phyloP scores from a whole-genome alignment of 1,140 invertebrate species.

The Whitmania pigra region DNA sequence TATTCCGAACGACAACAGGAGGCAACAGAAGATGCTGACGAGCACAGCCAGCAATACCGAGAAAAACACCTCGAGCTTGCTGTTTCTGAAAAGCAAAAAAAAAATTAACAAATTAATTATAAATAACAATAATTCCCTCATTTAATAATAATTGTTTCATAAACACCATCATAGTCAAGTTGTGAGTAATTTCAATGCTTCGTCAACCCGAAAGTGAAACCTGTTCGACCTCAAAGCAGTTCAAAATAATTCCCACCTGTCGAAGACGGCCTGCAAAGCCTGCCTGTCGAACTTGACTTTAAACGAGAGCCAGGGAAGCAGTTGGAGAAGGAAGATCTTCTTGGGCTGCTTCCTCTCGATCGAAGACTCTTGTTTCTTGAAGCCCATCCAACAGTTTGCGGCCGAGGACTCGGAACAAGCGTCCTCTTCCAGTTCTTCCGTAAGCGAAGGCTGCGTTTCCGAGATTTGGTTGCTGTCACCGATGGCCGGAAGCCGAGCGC shows the following conservation, averaged over 20 bases:
- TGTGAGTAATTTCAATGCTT: too few relatives aligned
- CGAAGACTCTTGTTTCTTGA: too few relatives aligned
- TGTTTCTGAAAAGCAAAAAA: conserved; percentile 52
- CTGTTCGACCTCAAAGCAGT: too few relatives aligned
- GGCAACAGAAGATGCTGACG: conserved; percentile 70
- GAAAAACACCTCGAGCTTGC: conserved; percentile 68
- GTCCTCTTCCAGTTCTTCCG: background rate
- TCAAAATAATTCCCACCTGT: background rate
- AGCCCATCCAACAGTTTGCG: too few relatives aligned
- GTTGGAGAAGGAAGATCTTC: conserved; percentile 4
- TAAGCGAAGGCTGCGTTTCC: too few relatives aligned
- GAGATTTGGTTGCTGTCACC: too few relatives aligned
- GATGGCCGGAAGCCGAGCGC: too few relatives aligned
- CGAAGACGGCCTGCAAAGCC: background rate
- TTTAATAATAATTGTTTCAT: too few relatives aligned
- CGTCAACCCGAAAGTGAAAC: background rate
- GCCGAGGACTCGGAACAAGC: background rate
- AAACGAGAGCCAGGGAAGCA: conserved; percentile 7
- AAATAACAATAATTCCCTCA: too few relatives aligned
- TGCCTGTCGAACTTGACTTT: conserved; percentile 1
- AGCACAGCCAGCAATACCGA: conserved; percentile 66
- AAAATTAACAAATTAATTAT: background rate
- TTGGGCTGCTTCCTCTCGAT: conserved; percentile 1
- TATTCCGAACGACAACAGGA: conserved; percentile 68
- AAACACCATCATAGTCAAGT: too few relatives aligned